These are phyloP conservation scores for Dendrocincla tyrannina DNA, from an alignment of 2,797 vertebrate genomes.

Conservation along the genomic window DNA sequence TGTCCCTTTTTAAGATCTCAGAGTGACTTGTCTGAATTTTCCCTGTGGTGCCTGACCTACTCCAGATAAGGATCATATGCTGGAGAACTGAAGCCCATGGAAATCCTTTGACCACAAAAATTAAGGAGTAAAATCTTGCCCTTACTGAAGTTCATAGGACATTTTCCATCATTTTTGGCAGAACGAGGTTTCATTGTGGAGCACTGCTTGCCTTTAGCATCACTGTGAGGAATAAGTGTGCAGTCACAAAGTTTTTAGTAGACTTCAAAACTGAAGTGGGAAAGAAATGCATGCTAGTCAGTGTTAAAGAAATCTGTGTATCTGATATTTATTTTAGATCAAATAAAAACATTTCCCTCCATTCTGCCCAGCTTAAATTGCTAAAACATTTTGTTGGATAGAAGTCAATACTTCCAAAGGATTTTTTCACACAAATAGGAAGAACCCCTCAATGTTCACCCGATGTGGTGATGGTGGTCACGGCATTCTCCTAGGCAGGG, in stretches of 20 bases:
- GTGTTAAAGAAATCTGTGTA: not conserved
- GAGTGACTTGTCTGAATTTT: not conserved
- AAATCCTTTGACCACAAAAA: not conserved
- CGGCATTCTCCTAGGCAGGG: not conserved
- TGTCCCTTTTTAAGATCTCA: not conserved
- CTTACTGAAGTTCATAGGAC: not conserved
- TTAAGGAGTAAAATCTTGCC: not conserved
- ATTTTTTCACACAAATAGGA: not conserved
- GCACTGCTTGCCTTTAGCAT: not conserved
- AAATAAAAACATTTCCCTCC: not conserved
- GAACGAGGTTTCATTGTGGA: not conserved
- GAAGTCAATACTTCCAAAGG: not conserved
- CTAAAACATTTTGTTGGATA: not conserved
- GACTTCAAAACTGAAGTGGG: not conserved
- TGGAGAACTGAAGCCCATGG: fast-evolving
- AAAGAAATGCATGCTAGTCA: not conserved
- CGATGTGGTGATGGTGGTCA: not conserved
- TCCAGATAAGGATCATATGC: not conserved
- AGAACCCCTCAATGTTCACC: not conserved
- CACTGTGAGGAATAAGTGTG: not conserved
- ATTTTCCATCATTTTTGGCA: not conserved
- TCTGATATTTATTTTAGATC: not conserved
- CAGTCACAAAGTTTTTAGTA: not conserved
- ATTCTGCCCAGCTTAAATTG: not conserved
- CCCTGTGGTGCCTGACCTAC: not conserved